Evolutionary conservation across 2,113 vertebrate species (phyloP), one percentile per base, ranked within the genome.

Genomic region (Dicerorhinus sumatrensis): DNA sequence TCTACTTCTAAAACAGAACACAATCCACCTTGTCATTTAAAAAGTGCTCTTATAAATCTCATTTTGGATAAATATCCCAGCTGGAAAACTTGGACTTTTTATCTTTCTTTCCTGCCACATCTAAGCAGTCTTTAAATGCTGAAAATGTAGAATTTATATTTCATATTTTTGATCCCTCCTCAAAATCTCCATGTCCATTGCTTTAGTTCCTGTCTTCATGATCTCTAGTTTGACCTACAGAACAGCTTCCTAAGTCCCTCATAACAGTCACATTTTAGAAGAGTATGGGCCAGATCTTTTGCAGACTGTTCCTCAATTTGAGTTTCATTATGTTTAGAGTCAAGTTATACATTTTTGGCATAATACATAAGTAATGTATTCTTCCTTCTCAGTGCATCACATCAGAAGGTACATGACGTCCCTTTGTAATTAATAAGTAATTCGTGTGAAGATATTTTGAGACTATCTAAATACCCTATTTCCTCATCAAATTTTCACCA

Each of bases 351-450:
- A 84, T 76, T 87, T 73, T 85, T 69, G 85, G 65, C 29, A 94
- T 83, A 65, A 65, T 46, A 91, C 33, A 60, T 65, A 92, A 94
- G 67, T 25, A 92, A 81, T n/a, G 5, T 67, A 51, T 65, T 33
- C 11, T 90, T 77, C 56, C n/a, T 88, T 83, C 70, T 83, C 3
- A 23, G 65, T 77, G 58, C 29, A 31, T 81, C 46, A 54, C 36
- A 56, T 72, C 83, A 36, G 62, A 88, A 96, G n/a, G 48, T 51
- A 39, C 8, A 60, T 36, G 25, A 42, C 88, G 76, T 48, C 42
- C 76, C 54, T 89, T 95, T 95, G 42, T 70, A 96, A 97, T 92
- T 95, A 95, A 87, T 87, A 96, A 89, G 42, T 89, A 91, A 91
- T 95, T 89, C 84, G 48, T 90, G 84, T 79, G 31, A 89, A 89